phyloP scores from a whole-genome alignment of 2,797 vertebrate genomes.

The Macroramphosus scolopax region DNA sequence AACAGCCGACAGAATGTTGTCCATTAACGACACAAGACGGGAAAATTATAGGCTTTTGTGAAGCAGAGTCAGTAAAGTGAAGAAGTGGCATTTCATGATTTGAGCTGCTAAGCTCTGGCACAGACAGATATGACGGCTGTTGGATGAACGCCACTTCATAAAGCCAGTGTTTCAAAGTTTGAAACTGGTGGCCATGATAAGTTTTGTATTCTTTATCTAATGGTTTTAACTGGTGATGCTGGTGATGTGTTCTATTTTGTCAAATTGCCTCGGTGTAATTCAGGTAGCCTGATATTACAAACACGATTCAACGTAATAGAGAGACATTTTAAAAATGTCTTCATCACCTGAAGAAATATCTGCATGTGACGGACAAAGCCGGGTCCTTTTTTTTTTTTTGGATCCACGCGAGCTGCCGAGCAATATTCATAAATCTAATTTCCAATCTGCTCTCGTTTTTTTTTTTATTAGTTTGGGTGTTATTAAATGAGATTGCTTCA shows the following conservation, averaged over 20 bases:
- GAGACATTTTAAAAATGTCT: too few relatives aligned
- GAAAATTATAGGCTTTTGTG: conserved; percentile 49
- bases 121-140: conserved; percentile 38
- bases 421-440: conserved; percentile 99
- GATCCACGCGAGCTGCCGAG: conserved; percentile 90
- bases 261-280: conserved; percentile 1
- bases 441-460: conserved; percentile 98
- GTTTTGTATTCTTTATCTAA: conserved; percentile 8
- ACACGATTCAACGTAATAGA: too few relatives aligned
- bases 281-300: too few relatives aligned
- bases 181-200: conserved; percentile 1
- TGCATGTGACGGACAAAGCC: conserved; percentile 86
- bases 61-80: conserved; percentile 51
- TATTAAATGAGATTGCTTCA: conserved; percentile 99
- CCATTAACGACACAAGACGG: conserved; percentile 55
- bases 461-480: conserved; percentile 99
- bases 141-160: conserved; percentile 37
- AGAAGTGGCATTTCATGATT: conserved; percentile 54
- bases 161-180: conserved; percentile 28
- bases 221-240: background rate
- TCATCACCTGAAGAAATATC: conserved; percentile 60
- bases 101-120: conserved; percentile 48
- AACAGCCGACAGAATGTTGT: conserved; percentile 59
- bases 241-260: background rate
- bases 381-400: conserved; percentile 83